A percentile compares a stretch with the other conserved stretches of the same genome.
Evolutionary conservation across 2,797 vertebrate genomes (phyloP).

Genomic region (Rhinophrynus dorsalis): DNA sequence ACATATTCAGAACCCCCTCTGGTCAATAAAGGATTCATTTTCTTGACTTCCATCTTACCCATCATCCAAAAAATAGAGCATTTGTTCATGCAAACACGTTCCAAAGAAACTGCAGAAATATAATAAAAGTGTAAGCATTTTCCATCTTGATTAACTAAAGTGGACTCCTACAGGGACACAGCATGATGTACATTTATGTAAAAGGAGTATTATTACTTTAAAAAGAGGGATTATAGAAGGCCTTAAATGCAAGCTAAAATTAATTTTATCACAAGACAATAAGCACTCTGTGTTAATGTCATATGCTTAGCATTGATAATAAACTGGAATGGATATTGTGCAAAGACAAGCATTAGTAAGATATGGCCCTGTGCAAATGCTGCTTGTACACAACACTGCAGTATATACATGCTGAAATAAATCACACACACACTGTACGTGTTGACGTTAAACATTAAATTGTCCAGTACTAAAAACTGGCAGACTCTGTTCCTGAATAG

Average conservation of each 20-base stretch:
- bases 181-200: conserved; percentile 24
- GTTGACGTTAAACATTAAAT: too few species aligned
- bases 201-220: conserved; percentile 43
- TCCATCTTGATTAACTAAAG: conserved; percentile 40
- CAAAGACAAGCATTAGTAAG: background rate
- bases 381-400: background rate
- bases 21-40: too few species aligned
- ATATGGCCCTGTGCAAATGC: background rate
- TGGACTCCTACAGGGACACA: conserved; percentile 42
- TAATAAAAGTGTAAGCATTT: conserved; percentile 10
- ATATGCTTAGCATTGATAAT: conserved; percentile 24
- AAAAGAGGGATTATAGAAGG: conserved; percentile 34
- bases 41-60: too few species aligned
- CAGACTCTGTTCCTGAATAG: too few species aligned
- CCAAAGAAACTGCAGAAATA: too few species aligned
- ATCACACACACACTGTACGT: too few species aligned
- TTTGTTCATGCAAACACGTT: too few species aligned
- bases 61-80: too few species aligned
- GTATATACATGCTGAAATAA: too few species aligned
- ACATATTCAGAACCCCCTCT: too few species aligned
- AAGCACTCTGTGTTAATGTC: conserved; percentile 24
- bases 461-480: background rate
- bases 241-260: conserved; percentile 35
- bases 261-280: conserved; percentile 24
- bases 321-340: conserved; percentile 10